phyloP scores from a whole-genome alignment of 2,113 vertebrate genomes.

The Pachyramphus minor region DNA sequence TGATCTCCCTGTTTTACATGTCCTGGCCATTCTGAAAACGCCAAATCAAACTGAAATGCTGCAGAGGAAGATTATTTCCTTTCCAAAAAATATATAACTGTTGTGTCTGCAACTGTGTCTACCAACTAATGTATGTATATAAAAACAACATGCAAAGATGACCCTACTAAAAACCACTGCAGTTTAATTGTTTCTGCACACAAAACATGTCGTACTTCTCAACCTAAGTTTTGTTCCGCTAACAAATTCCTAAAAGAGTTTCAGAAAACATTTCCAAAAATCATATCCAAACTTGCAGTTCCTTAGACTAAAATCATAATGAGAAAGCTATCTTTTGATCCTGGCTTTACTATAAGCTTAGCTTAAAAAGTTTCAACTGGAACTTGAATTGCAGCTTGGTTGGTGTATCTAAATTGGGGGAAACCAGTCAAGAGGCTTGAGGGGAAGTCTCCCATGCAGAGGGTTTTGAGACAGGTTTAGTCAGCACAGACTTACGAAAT shows the following conservation, averaged over 20 bases:
- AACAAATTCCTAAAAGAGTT: background rate
- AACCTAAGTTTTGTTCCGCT: background rate
- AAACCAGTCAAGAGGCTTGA: background rate
- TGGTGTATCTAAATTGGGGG: background rate
- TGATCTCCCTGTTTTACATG: background rate
- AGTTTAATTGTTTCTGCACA: background rate
- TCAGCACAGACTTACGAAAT: background rate
- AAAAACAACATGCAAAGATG: background rate
- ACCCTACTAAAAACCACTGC: fast-evolving
- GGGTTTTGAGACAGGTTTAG: background rate
- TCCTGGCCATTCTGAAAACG: background rate
- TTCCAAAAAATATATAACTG: background rate
- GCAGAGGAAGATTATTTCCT: background rate
- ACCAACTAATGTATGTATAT: background rate
- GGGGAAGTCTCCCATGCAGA: background rate
- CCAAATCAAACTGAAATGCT: background rate
- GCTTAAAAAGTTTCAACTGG: background rate
- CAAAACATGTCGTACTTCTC: background rate
- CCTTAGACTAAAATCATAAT: background rate
- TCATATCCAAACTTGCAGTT: background rate
- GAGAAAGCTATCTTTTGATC: background rate
- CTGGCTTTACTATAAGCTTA: background rate
- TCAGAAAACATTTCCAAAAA: background rate
- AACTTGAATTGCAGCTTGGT: background rate
- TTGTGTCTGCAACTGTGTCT: background rate